Conservation (phyloP, 1,140 invertebrate genomes). For the Drosophila sp. region DNA sequence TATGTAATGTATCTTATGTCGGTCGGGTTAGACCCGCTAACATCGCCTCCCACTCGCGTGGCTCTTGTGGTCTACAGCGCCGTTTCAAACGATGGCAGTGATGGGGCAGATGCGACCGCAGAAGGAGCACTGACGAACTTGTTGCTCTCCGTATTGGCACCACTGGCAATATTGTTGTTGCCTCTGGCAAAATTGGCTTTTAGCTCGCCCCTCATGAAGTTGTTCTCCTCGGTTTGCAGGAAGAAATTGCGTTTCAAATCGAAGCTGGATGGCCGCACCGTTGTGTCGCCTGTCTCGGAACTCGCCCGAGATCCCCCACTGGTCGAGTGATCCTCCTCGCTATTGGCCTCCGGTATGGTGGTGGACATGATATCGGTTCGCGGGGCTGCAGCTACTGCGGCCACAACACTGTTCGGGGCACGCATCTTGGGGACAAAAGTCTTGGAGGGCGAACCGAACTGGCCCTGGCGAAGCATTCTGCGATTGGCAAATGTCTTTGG, state of each 20-base stretch:
- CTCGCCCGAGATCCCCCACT: constrained; percentile 60
- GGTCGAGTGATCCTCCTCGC: constrained; percentile 86
- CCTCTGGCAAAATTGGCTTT: constrained; percentile 63
- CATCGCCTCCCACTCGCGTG: background rate
- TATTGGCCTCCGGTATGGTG: constrained; percentile 92
- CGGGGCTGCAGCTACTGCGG: constrained; percentile 88
- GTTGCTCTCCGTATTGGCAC: constrained; percentile 41
- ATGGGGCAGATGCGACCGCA: constrained; percentile 31
- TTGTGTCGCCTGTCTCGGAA: constrained; percentile 39
- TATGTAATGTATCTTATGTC: too few relatives aligned
- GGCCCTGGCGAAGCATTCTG: constrained; percentile 84
- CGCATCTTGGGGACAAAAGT: constrained; percentile 86
- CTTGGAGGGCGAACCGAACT: constrained; percentile 84
- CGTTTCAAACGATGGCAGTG: constrained; percentile 76
- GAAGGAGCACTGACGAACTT: constrained; percentile 46
- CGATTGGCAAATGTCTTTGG: constrained; percentile 87
- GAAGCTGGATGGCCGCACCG: constrained; percentile 48
- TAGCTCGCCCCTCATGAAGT: constrained; percentile 82
- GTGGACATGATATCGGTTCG: constrained; percentile 92
- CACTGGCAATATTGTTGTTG: constrained; percentile 5
- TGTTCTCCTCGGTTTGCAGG: constrained; percentile 82
- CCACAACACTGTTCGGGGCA: constrained; percentile 84
- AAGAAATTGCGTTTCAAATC: constrained; percentile 82
- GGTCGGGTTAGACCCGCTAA: constrained; percentile 63
- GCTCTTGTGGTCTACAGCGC: constrained; percentile 50